These are phyloP conservation scores for Ectemnius continuus DNA, from an alignment of 2,888 invertebrate species.

Conservation along the genomic window DNA sequence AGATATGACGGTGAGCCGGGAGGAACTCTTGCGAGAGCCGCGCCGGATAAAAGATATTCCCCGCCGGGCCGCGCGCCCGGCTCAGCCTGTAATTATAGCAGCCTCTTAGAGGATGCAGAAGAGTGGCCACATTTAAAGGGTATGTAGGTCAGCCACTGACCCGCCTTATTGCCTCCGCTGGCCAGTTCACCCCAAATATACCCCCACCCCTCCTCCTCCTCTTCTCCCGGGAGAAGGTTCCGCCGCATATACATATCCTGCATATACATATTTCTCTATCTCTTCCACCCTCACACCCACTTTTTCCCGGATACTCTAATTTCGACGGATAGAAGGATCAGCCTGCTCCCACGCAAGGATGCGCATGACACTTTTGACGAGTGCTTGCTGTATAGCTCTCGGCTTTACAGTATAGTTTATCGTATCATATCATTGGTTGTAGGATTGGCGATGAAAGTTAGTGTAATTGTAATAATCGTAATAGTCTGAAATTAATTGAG, in stretches of 20 bases:
- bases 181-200: slow-evolving; percentile 39
- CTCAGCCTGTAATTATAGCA: slow-evolving; percentile 50
- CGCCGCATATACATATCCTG: background rate
- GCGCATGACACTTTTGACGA: background rate
- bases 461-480: too few relatives aligned
- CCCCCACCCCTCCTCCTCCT: slow-evolving; percentile 12
- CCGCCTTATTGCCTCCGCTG: slow-evolving; percentile 55
- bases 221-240: background rate
- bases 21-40: slow-evolving; percentile 17
- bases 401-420: too few relatives aligned
- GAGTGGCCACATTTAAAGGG: slow-evolving; percentile 38
- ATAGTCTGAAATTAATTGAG: too few relatives aligned
- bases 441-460: too few relatives aligned
- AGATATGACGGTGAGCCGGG: slow-evolving; percentile 6
- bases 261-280: background rate
- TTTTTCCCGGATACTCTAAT: slow-evolving; percentile 13
- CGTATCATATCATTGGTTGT: too few relatives aligned
- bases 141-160: slow-evolving; percentile 67
- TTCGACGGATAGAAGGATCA: slow-evolving; percentile 6
- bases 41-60: slow-evolving; percentile 40
- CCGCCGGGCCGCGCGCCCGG: slow-evolving; percentile 8
- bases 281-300: slow-evolving; percentile 1
- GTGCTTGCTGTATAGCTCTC: too few relatives aligned
- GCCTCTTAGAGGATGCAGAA: slow-evolving; percentile 38
- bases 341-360: background rate